These are phyloP conservation scores for Brachirus orientalis DNA, from an alignment of 2,113 vertebrate species.

Conservation along the genomic window DNA sequence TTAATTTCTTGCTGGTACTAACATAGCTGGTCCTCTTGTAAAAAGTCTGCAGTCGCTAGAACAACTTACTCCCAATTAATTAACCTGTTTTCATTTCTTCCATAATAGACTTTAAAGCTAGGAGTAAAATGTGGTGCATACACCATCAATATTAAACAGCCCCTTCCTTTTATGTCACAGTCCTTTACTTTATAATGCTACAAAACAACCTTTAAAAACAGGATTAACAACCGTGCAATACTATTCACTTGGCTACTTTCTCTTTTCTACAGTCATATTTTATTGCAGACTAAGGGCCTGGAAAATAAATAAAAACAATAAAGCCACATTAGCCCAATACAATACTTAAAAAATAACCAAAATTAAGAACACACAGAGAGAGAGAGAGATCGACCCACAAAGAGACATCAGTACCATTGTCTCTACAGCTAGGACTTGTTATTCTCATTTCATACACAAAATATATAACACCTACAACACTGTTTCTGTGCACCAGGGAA, in stretches of 20 bases:
- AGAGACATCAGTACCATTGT: not conserved
- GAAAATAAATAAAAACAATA: not conserved
- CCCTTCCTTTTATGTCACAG: not conserved
- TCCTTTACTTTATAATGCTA: constrained; percentile 25
- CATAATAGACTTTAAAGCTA: constrained; percentile 3
- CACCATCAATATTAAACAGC: not conserved
- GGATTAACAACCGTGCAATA: not conserved
- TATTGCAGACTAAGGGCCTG: too few species aligned
- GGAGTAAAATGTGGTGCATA: not conserved
- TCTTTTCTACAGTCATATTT: not conserved
- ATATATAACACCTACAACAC: not conserved
- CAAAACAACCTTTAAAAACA: constrained; percentile 2
- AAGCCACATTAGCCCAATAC: too few species aligned
- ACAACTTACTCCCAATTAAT: not conserved
- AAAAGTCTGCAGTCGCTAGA: not conserved
- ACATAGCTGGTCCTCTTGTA: constrained; percentile 1
- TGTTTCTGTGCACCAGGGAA: too few species aligned
- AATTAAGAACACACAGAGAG: not conserved
- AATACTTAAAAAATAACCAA: not conserved
- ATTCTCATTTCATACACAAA: not conserved
- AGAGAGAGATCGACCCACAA: not conserved
- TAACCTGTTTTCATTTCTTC: not conserved
- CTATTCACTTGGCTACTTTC: not conserved
- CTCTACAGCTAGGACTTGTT: not conserved
- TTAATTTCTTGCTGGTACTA: not conserved